phyloP scores from a whole-genome alignment of 2,797 vertebrate genomes.

The Huso huso region DNA sequence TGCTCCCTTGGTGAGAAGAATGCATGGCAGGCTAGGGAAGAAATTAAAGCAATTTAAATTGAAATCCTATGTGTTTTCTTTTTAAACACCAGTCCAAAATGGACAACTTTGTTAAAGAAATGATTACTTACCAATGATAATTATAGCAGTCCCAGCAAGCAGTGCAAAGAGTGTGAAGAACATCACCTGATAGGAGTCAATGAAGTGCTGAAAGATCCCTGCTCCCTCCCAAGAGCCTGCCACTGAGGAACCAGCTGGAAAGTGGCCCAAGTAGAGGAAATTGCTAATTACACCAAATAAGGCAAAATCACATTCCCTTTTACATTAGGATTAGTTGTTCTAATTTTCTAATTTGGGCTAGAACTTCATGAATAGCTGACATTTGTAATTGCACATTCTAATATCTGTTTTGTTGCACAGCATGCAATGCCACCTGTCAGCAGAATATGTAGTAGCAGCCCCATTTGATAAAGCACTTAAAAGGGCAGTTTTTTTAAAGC shows the following conservation, averaged over 20 bases:
- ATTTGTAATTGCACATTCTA: no score
- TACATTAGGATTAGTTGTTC: no score
- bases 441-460: no score
- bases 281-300: no score
- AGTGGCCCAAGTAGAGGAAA: no score
- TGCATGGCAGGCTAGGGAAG: constrained; percentile 64
- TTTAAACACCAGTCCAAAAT: not conserved
- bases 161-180: constrained; percentile 87
- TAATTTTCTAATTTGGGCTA: no score
- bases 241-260: constrained; percentile 24
- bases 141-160: constrained; percentile 75
- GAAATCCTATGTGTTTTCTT: not conserved
- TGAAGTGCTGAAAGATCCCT: constrained; percentile 71
- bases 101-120: accelerated
- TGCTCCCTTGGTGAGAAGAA: constrained; percentile 62
- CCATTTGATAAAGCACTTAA: no score
- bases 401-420: no score
- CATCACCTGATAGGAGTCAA: constrained; percentile 84
- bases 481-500: no score
- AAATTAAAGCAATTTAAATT: not conserved
- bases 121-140: constrained; percentile 74
- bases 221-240: constrained; percentile 41
- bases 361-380: no score
- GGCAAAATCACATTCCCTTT: no score
- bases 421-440: no score